A percentile compares a stretch with the other conserved stretches of the same genome.
Conservation (phyloP, 2,113 vertebrate genomes). For the Neodontobutis hainanensis region DNA sequence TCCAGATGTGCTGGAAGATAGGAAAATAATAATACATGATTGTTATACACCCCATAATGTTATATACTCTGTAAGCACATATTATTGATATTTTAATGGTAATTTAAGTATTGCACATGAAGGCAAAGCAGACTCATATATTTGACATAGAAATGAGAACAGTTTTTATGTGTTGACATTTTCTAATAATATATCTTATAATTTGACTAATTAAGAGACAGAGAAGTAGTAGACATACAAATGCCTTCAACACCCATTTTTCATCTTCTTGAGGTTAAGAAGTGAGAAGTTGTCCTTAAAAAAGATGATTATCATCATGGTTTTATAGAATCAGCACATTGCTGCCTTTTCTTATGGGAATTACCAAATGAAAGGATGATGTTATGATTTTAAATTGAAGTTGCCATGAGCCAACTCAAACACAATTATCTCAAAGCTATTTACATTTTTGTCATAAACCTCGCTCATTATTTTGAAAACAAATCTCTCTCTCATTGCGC, state of each 20-base stretch:
- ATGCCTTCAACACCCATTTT: constrained; percentile 3
- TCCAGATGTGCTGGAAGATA: constrained; percentile 67
- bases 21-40: constrained; percentile 5
- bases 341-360: constrained; percentile 38
- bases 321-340: constrained; percentile 43
- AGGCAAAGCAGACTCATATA: too few relatives aligned
- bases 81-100: too few relatives aligned
- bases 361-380: constrained; percentile 58
- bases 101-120: too few relatives aligned
- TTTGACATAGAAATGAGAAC: too few relatives aligned
- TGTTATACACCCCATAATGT: too few relatives aligned
- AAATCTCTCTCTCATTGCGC: constrained; percentile 54
- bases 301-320: constrained; percentile 38
- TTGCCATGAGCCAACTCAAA: constrained; percentile 70
- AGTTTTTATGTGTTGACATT: too few relatives aligned
- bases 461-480: constrained; percentile 71
- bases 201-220: not conserved
- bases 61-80: too few relatives aligned
- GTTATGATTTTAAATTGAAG: constrained; percentile 69
- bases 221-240: not conserved
- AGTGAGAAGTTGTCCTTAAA: constrained; percentile 50
- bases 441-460: constrained; percentile 74
- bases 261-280: not conserved
- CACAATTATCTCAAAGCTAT: constrained; percentile 73
- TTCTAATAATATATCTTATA: too few relatives aligned